Evolutionary conservation across 2,113 vertebrate genomes (phyloP).

Genomic region (Cepphus grylle): DNA sequence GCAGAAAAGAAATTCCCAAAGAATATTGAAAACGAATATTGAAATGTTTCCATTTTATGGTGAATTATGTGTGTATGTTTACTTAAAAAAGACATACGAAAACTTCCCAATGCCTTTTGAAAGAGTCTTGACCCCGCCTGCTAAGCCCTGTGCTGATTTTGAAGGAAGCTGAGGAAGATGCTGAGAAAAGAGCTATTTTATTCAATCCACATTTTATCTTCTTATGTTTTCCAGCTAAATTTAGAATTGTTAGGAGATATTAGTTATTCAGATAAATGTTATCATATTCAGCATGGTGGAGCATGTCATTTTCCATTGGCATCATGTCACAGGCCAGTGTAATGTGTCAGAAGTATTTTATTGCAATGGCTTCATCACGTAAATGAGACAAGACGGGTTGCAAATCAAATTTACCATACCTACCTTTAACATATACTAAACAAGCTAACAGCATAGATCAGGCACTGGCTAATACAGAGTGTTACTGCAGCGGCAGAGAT

Average conservation of each 20-base stretch:
- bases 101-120: background rate
- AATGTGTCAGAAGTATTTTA: conserved; percentile 49
- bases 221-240: background rate
- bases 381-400: background rate
- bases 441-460: background rate
- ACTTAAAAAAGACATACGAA: background rate
- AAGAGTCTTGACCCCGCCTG: background rate
- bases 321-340: conserved; percentile 33
- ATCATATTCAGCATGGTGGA: conserved; percentile 1
- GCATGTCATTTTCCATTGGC: conserved; percentile 43
- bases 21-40: background rate
- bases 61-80: background rate
- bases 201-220: background rate
- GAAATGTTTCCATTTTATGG: background rate
- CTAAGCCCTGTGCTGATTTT: background rate
- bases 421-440: conserved; percentile 9
- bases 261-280: background rate
- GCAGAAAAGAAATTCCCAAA: background rate
- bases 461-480: background rate
- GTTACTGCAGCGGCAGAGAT: background rate
- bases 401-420: conserved; percentile 41
- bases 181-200: background rate
- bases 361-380: background rate
- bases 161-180: background rate
- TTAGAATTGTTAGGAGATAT: background rate